Conservation (phyloP, 2,888 invertebrate species). For the Anorthoa munda region DNA sequence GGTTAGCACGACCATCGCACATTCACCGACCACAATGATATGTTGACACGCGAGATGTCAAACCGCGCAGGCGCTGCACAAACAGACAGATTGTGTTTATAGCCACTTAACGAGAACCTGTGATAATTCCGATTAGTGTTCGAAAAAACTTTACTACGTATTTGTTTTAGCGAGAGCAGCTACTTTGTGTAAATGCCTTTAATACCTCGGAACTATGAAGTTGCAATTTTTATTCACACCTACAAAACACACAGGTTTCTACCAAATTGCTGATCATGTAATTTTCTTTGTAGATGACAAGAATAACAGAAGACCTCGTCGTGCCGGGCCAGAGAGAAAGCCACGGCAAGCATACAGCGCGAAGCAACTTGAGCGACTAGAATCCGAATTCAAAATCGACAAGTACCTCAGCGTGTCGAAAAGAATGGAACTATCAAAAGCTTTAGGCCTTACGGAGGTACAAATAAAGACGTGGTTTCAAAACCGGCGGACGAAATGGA, state of each 20-base stretch:
- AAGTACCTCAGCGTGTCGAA: slow-evolving; percentile 99
- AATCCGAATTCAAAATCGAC: slow-evolving; percentile 98
- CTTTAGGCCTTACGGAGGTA: slow-evolving; percentile 97
- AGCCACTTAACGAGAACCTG: slow-evolving; percentile 89
- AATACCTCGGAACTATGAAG: slow-evolving; percentile 63
- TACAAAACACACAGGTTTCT: slow-evolving; percentile 34
- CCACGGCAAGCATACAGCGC: slow-evolving; percentile 99
- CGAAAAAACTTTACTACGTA: slow-evolving; percentile 85
- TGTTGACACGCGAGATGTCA: slow-evolving; percentile 84
- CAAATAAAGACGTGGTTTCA: slow-evolving; percentile 99
- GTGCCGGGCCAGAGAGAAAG: slow-evolving; percentile 97
- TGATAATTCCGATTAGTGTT: slow-evolving; percentile 89
- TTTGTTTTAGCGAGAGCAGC: slow-evolving; percentile 87
- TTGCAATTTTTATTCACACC: slow-evolving; percentile 53
- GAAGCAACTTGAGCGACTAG: slow-evolving; percentile 97
- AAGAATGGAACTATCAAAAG: slow-evolving; percentile 97
- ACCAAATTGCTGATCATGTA: slow-evolving; percentile 29
- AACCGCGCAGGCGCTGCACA: slow-evolving; percentile 85
- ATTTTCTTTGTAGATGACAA: slow-evolving; percentile 93
- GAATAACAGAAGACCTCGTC: slow-evolving; percentile 94
- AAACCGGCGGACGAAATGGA: slow-evolving; percentile 99
- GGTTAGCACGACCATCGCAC: slow-evolving; percentile 83
- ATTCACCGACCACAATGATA: slow-evolving; percentile 80
- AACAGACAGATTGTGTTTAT: slow-evolving; percentile 90
- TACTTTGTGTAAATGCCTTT: slow-evolving; percentile 79